Evolutionary conservation across 2,888 invertebrate species (phyloP).

Genomic region (Synergus itoensis): DNA sequence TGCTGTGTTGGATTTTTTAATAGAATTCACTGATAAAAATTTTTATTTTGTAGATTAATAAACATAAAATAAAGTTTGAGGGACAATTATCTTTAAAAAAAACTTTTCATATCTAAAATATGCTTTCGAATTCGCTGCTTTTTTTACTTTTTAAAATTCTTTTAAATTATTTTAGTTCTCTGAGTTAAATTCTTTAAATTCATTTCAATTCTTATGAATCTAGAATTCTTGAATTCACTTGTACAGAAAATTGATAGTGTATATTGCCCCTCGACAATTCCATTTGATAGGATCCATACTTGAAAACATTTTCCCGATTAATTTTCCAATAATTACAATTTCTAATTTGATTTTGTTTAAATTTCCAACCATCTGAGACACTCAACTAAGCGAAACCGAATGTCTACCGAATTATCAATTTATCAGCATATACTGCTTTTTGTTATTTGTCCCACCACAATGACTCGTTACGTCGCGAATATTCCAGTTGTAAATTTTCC

Average conservation of each 20-base stretch:
- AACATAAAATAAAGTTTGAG: not conserved
- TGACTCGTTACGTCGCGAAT: slow-evolving; percentile 29
- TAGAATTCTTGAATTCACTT: too few species aligned
- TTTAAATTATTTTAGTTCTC: too few species aligned
- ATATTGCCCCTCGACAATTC: too few species aligned
- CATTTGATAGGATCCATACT: too few species aligned
- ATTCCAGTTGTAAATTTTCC: slow-evolving; percentile 8
- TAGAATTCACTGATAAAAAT: slow-evolving; percentile 20
- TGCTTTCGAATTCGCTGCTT: too few species aligned
- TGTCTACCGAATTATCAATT: slow-evolving; percentile 33
- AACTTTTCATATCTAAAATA: too few species aligned
- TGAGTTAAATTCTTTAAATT: not conserved
- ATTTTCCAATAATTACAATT: too few species aligned
- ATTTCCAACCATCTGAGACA: not conserved
- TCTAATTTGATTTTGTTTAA: not conserved
- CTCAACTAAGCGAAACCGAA: not conserved
- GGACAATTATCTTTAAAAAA: not conserved
- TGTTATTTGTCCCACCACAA: slow-evolving; percentile 28
- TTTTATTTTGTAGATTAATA: not conserved
- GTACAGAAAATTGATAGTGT: too few species aligned
- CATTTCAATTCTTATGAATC: too few species aligned
- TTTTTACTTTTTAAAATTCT: too few species aligned
- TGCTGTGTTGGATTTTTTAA: slow-evolving; percentile 19
- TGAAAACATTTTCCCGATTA: too few species aligned
- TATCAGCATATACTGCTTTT: slow-evolving; percentile 19